Conservation (phyloP, 2,113 vertebrate genomes). For the Lophotis ruficrista region DNA sequence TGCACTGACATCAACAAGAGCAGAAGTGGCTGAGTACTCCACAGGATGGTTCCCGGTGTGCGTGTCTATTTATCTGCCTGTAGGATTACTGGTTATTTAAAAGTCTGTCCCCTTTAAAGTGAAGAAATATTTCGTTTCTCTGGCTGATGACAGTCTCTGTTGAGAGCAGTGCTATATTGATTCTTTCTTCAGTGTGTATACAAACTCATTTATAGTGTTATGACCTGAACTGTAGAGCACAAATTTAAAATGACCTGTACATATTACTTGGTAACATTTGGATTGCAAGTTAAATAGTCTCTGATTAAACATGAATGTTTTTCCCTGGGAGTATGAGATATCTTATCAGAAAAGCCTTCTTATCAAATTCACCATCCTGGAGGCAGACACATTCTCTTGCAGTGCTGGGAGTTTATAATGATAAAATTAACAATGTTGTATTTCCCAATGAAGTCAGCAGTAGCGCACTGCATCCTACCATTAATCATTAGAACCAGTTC, state of each 20-base stretch:
- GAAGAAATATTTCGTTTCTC: conserved; percentile 45
- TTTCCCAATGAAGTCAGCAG: conserved; percentile 71
- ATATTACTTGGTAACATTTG: conserved; percentile 57
- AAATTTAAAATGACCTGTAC: conserved; percentile 59
- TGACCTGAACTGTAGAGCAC: conserved; percentile 41
- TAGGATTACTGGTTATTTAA: background rate
- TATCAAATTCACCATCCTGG: conserved; percentile 71
- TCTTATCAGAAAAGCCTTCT: conserved; percentile 68
- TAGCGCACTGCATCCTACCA: conserved; percentile 53
- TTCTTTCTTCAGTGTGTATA: conserved; percentile 48
- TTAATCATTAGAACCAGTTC: conserved; percentile 73
- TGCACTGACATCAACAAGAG: background rate
- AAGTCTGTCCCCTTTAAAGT: background rate
- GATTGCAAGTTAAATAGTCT: conserved; percentile 70
- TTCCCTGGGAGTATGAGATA: conserved; percentile 56
- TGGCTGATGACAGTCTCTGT: conserved; percentile 31
- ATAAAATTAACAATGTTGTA: conserved; percentile 77
- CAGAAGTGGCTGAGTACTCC: background rate
- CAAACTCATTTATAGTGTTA: conserved; percentile 64
- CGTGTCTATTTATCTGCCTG: background rate
- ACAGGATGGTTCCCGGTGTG: background rate
- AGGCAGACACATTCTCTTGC: conserved; percentile 64
- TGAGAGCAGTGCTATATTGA: conserved; percentile 34
- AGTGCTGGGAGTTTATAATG: conserved; percentile 71
- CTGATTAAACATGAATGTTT: conserved; percentile 62